Evolutionary conservation across 2,113 vertebrate genomes (phyloP).

Genomic region (Ammospiza caudacuta): DNA sequence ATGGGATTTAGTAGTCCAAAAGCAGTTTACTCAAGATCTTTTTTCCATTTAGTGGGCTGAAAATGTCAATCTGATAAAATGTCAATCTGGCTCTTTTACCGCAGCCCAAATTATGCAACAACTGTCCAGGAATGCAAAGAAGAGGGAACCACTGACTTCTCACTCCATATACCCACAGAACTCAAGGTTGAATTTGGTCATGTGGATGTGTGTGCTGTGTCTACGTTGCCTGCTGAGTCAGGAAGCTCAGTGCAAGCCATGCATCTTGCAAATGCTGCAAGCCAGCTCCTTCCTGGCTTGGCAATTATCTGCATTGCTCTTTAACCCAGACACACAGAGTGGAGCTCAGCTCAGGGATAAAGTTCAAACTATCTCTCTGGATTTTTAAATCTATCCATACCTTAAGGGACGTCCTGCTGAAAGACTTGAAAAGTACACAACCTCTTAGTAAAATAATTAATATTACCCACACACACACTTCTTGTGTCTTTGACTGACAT

Average conservation of each 20-base stretch:
- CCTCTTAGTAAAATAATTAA: not conserved
- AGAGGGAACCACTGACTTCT: not conserved
- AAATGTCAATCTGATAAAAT: not conserved
- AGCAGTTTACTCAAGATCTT: not conserved
- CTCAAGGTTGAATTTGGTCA: not conserved
- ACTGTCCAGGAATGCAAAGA: not conserved
- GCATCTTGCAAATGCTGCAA: not conserved
- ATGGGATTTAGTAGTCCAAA: not conserved
- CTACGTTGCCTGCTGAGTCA: not conserved
- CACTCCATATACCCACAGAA: not conserved
- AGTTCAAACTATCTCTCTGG: not conserved
- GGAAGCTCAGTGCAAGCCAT: not conserved
- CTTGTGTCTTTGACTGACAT: not conserved
- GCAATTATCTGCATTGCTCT: not conserved
- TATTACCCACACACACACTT: not conserved
- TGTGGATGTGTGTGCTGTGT: rapidly evolving
- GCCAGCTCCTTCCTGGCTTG: not conserved
- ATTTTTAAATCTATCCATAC: not conserved
- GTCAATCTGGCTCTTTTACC: not conserved
- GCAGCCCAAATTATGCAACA: not conserved
- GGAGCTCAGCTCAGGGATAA: not conserved
- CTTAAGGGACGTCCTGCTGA: not conserved
- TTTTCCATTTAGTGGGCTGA: not conserved
- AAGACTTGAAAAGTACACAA: not conserved
- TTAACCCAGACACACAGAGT: not conserved